phyloP scores from a whole-genome alignment of 2,888 invertebrate genomes.

The Tetranychus truncatus region DNA sequence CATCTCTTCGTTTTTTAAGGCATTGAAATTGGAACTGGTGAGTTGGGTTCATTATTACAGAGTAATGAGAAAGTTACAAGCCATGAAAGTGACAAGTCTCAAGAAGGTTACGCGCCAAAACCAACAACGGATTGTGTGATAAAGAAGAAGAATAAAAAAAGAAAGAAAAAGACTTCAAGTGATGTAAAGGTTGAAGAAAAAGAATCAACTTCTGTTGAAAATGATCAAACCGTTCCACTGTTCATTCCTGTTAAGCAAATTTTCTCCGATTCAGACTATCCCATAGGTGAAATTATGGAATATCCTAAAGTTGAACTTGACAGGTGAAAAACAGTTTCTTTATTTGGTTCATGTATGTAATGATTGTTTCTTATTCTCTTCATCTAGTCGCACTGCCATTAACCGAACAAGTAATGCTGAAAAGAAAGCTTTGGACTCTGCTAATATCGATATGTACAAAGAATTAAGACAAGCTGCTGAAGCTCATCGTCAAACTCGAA shows the following conservation, averaged over 20 bases:
- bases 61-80: no score
- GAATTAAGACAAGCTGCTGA: constrained; percentile 91
- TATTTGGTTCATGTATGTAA: not conserved
- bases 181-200: not conserved
- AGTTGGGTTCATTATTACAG: no score
- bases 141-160: no score
- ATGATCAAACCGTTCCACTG: constrained; percentile 51
- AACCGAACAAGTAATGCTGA: constrained; percentile 68
- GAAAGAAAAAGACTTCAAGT: not conserved
- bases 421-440: constrained; percentile 60
- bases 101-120: no score
- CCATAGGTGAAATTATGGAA: constrained; percentile 72
- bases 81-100: no score
- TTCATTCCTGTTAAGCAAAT: constrained; percentile 66
- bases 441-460: constrained; percentile 79
- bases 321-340: constrained; percentile 8
- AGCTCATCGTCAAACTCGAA: constrained; percentile 85
- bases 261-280: constrained; percentile 62
- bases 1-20: no score
- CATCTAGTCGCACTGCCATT: constrained; percentile 48
- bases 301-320: constrained; percentile 51
- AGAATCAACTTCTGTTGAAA: not conserved
- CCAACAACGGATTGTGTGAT: no score
- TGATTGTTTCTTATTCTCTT: no score
- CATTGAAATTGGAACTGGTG: no score